phyloP scores from a whole-genome alignment of 2,888 invertebrate genomes.

The Dolichomitus sp. region DNA sequence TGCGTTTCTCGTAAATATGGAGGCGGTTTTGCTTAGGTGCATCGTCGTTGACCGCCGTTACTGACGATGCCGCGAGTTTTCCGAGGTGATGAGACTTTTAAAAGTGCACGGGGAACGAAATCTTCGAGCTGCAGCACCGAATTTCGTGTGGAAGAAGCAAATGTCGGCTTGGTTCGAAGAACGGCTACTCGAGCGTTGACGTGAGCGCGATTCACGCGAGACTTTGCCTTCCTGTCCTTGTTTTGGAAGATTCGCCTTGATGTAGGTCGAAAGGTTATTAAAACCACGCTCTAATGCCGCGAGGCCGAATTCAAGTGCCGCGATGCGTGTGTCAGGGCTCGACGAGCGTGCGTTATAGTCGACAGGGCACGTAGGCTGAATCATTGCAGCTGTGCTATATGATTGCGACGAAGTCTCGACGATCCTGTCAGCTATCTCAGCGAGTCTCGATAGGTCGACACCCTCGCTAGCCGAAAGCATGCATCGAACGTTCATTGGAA shows the following conservation, averaged over 20 bases:
- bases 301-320: no score
- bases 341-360: no score
- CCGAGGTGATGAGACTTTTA: background rate
- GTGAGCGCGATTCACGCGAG: background rate
- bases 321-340: no score
- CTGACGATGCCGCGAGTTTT: slow-evolving; percentile 16
- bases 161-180: background rate
- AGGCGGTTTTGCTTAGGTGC: slow-evolving; percentile 1
- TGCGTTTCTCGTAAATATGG: slow-evolving; percentile 17
- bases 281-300: no score
- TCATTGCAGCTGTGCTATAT: no score
- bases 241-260: no score
- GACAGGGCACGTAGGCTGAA: no score
- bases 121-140: background rate
- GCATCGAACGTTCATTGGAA: background rate
- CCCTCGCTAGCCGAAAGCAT: slow-evolving; percentile 10
- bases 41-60: slow-evolving; percentile 17
- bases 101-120: slow-evolving; percentile 9
- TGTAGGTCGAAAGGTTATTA: no score
- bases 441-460: background rate
- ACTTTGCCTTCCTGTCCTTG: no score
- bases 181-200: background rate
- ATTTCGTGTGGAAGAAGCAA: slow-evolving; percentile 6
- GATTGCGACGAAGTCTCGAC: background rate
- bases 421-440: background rate